Percentiles rank a stretch among this genome's conserved stretches.
These are phyloP conservation scores for Prionace glauca DNA, from an alignment of 2,797 vertebrate species.

Conservation along the genomic window DNA sequence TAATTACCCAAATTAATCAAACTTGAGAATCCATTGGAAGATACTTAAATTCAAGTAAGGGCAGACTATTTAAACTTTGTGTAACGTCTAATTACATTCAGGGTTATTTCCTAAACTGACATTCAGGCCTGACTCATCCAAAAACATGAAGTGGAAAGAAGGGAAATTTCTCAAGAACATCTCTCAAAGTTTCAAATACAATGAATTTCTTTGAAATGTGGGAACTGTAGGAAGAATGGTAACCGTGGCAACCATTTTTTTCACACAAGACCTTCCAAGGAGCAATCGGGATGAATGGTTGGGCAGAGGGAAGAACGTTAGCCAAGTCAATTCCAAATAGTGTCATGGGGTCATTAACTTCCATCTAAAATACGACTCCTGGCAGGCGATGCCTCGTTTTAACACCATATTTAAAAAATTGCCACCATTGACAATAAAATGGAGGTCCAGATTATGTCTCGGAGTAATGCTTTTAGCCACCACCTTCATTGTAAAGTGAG, in stretches of 20 bases:
- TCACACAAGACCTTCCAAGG: not conserved
- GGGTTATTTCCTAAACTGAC: not conserved
- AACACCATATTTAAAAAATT: not conserved
- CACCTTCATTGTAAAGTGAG: not conserved
- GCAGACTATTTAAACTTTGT: not conserved
- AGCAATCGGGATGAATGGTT: not conserved
- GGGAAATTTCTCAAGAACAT: not conserved
- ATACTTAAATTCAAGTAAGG: not conserved
- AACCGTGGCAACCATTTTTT: not conserved
- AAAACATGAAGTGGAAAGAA: not conserved
- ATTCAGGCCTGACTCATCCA: not conserved
- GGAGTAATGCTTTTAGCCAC: not conserved
- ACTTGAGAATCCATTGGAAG: not conserved
- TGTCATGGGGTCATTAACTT: not conserved
- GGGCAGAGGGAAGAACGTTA: not conserved
- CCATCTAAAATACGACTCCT: not conserved
- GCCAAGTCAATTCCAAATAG: not conserved
- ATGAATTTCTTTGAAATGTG: not conserved
- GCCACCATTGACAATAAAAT: not conserved
- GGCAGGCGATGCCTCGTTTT: not conserved
- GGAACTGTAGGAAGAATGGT: not conserved
- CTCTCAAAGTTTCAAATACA: not conserved
- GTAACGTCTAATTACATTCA: not conserved
- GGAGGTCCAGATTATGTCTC: not conserved
- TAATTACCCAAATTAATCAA: constrained; percentile 12